phyloP scores from a whole-genome alignment of 2,113 vertebrate species.

The Burhinus oedicnemus region DNA sequence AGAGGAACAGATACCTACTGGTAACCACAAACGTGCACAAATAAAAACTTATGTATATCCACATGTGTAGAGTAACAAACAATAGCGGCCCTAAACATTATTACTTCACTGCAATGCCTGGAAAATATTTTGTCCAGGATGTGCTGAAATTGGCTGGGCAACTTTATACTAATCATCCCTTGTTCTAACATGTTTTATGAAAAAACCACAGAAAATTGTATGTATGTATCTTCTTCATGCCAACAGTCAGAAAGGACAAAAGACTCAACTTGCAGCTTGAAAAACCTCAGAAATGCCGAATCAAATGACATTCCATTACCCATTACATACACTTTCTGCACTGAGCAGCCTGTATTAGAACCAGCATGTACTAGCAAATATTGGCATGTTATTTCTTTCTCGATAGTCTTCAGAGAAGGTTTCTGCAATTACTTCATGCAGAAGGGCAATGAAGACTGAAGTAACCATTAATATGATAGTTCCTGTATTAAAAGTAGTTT shows the following conservation, averaged over 20 bases:
- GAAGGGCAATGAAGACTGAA: background rate
- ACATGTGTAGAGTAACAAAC: background rate
- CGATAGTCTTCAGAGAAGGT: background rate
- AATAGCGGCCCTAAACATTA: background rate
- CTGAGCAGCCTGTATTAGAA: background rate
- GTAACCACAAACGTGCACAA: background rate
- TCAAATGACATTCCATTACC: background rate
- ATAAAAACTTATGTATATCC: background rate
- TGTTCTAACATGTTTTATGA: background rate
- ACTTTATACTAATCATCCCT: background rate
- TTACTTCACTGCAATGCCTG: background rate
- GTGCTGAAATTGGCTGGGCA: background rate
- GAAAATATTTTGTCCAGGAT: background rate
- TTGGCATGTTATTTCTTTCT: background rate
- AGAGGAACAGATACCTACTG: background rate
- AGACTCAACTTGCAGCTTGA: conserved; percentile 3
- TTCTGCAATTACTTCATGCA: background rate
- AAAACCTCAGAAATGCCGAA: conserved; percentile 7
- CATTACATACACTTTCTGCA: background rate
- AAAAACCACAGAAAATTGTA: background rate
- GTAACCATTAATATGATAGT: background rate
- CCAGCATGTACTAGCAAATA: background rate
- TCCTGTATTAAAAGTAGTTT: background rate
- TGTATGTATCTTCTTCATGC: background rate
- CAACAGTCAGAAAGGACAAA: background rate